A percentile compares a stretch with the other conserved stretches of the same genome.
Conservation (phyloP, 2,888 invertebrate species). For the Arenicola marina region DNA sequence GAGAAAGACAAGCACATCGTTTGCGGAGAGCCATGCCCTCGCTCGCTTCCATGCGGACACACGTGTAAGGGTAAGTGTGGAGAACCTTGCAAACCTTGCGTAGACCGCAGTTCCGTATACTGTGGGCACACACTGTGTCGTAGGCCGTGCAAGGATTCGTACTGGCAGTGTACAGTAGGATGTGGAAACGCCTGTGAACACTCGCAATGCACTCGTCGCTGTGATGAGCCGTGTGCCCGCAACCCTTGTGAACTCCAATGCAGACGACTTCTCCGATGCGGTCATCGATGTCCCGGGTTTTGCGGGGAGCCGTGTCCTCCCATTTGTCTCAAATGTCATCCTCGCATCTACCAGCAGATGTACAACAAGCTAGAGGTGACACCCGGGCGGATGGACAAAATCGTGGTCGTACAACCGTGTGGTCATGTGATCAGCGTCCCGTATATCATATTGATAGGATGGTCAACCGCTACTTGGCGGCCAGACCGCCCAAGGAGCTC, state of each 20-base stretch:
- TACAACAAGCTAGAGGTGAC: no score
- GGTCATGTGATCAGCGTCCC: no score
- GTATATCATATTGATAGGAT: no score
- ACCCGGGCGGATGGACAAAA: no score
- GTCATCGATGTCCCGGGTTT: neutral
- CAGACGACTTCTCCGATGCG: neutral
- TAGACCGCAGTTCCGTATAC: neutral
- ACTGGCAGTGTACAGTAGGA: neutral
- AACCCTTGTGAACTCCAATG: neutral
- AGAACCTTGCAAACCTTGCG: neutral
- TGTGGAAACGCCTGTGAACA: neutral
- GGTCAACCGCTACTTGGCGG: no score
- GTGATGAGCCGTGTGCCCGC: neutral
- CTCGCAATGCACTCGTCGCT: neutral
- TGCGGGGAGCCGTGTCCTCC: slow-evolving; percentile 7
- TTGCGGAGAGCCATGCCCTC: neutral
- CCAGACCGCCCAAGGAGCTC: no score
- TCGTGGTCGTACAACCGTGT: no score
- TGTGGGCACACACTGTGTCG: no score
- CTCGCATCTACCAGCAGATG: no score
- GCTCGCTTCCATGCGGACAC: neutral
- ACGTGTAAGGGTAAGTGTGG: neutral
- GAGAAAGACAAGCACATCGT: neutral
- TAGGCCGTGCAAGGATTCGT: no score
- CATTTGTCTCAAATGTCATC: no score